Conservation (phyloP, 1,140 invertebrate genomes). For the Leptoteleia sp. region DNA sequence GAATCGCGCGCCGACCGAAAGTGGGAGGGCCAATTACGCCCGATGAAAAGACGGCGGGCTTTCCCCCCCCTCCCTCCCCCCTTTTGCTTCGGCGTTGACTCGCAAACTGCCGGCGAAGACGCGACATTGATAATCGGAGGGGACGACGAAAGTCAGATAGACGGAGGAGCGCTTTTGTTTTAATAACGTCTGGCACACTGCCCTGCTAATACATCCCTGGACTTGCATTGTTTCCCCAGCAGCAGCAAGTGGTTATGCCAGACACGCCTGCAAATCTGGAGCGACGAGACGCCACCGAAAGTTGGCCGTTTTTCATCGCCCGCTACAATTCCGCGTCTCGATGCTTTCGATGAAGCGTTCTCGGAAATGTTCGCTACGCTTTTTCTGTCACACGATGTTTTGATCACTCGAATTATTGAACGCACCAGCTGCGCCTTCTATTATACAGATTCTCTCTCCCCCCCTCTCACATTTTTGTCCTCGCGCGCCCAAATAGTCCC, state of each 20-base stretch:
- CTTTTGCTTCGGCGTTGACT: conserved; percentile 13
- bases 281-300: conserved; percentile 41
- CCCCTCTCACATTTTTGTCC: too few relatives aligned
- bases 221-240: conserved; percentile 63
- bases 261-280: conserved; percentile 50
- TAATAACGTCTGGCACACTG: conserved; percentile 67
- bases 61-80: too few relatives aligned
- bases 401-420: conserved; percentile 20
- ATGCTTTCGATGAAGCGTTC: conserved; percentile 20
- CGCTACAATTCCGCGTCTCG: conserved; percentile 17
- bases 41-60: conserved; percentile 41
- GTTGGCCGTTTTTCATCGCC: conserved; percentile 38
- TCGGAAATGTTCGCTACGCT: conserved; percentile 35
- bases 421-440: background rate
- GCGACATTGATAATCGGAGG: conserved; percentile 49
- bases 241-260: conserved; percentile 61
- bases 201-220: conserved; percentile 63
- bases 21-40: conserved; percentile 41
- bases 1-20: conserved; percentile 32
- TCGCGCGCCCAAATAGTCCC: too few relatives aligned
- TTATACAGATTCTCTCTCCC: too few relatives aligned
- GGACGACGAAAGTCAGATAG: conserved; percentile 8
- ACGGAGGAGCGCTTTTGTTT: conserved; percentile 51
- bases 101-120: conserved; percentile 9
- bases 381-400: conserved; percentile 15